Conservation (phyloP, 2,797 vertebrate species). For the Chromobotia macracanthus region DNA sequence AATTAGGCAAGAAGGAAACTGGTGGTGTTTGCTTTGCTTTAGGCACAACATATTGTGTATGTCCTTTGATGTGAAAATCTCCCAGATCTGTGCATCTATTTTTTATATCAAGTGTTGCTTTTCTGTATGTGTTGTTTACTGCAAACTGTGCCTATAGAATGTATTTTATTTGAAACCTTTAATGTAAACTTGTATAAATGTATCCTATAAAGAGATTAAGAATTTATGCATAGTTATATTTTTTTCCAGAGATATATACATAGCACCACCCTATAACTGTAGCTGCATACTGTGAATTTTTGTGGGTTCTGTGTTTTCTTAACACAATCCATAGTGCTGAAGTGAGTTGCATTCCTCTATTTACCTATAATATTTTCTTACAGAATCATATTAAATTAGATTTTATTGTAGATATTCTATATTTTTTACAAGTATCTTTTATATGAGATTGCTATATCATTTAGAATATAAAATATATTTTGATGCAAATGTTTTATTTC, state of each 20-base stretch:
- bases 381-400: slow-evolving; percentile 44
- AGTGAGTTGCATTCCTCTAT: slow-evolving; percentile 12
- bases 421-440: slow-evolving; percentile 41
- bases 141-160: slow-evolving; percentile 85
- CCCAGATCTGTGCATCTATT: slow-evolving; percentile 43
- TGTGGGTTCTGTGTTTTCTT: slow-evolving; percentile 44
- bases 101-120: slow-evolving; percentile 40
- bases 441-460: slow-evolving; percentile 32
- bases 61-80: slow-evolving; percentile 57
- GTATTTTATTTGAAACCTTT: slow-evolving; percentile 79
- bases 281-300: slow-evolving; percentile 93
- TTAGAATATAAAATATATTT: slow-evolving; percentile 36
- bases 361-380: slow-evolving; percentile 3
- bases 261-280: slow-evolving; percentile 86
- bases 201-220: slow-evolving; percentile 91
- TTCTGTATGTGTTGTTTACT: slow-evolving; percentile 75
- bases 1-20: slow-evolving; percentile 53
- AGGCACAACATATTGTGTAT: slow-evolving; percentile 56
- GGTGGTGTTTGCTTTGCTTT: slow-evolving; percentile 52
- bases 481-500: slow-evolving; percentile 37
- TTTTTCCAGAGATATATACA: slow-evolving; percentile 80
- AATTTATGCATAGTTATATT: slow-evolving; percentile 95
- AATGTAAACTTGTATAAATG: slow-evolving; percentile 88
- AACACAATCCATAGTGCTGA: slow-evolving; percentile 38
- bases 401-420: slow-evolving; percentile 33